Evolutionary conservation across 1,140 invertebrate genomes (phyloP).

Genomic region (Glomeris maerens): DNA sequence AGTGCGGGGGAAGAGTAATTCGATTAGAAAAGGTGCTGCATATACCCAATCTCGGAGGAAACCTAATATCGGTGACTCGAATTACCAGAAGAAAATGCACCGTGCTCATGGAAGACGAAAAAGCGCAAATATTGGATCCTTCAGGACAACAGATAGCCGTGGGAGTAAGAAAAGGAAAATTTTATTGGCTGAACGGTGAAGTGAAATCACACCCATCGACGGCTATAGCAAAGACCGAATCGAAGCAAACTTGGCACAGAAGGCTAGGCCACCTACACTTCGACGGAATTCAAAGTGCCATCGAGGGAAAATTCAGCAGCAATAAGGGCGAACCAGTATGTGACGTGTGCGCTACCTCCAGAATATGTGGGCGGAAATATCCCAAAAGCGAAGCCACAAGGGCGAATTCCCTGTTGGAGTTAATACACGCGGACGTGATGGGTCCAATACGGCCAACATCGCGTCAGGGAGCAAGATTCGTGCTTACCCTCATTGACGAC

Average conservation of each 20-base stretch:
- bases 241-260: background rate
- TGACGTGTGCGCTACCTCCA: background rate
- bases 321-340: background rate
- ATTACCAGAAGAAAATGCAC: background rate
- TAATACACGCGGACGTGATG: slow-evolving; percentile 26
- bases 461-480: slow-evolving; percentile 24
- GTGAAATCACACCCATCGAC: too few relatives aligned
- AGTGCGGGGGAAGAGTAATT: background rate
- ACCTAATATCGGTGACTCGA: slow-evolving; percentile 4
- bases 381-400: background rate
- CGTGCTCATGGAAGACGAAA: background rate
- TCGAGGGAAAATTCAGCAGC: background rate
- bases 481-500: slow-evolving; percentile 31
- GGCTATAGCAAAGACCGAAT: too few relatives aligned
- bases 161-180: background rate
- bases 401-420: background rate
- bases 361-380: background rate
- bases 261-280: background rate
- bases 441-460: slow-evolving; percentile 31
- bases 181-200: background rate
- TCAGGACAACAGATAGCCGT: background rate
- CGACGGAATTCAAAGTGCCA: background rate
- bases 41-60: background rate
- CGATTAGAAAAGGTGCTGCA: background rate
- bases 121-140: background rate